Evolutionary conservation across 2,113 vertebrate genomes (phyloP), one percentile per base, ranked within the genome.

Genomic region (Microtus montanus): DNA sequence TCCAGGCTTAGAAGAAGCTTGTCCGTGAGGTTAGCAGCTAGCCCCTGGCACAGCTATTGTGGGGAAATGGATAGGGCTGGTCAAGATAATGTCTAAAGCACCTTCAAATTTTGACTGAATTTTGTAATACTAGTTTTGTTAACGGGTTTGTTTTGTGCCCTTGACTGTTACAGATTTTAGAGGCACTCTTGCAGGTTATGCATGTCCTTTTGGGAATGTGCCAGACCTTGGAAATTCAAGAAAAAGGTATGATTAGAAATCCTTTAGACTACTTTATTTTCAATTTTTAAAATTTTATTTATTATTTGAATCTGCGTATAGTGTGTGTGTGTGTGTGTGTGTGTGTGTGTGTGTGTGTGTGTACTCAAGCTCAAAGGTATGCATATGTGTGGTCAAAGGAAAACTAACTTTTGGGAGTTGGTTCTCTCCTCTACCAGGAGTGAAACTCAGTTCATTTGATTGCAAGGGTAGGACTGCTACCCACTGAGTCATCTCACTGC

Each of bases 171-270:
- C 85, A 99, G 99, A 99, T 99, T 96, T 98, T 99, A 87, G 99
- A 99, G 91, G 96, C 99, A 82, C 82, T 99, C 95, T 98, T 99
- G 96, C 99, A 99, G 95, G 99, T 99, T 93, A 99, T 99, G 98
- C 98, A 99, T 95, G 97, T 98, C 49, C 98, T 99, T 63, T 97
- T 99, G 98, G 99, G 99, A 87, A 99, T 99, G 98, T 99, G 99
- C 97, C 99, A 99, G 98, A 98, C 98, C 30, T 98, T 99, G 0
- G 99, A 99, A 97, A 99, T 99, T 96, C 99, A 99, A 3, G 99
- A 99, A 97, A 99, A 99, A 99, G 99, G 99, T 99, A 98, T 33
- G 41, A 54, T 82, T 85, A 28, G 71, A 84, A 38, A 93, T 79
- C 52, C 58, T 58, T 26, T 63, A 84, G 7, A 26, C 7, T 38